Evolutionary conservation across 2,113 vertebrate genomes (phyloP).

Genomic region (Ceyx cyanopectus): DNA sequence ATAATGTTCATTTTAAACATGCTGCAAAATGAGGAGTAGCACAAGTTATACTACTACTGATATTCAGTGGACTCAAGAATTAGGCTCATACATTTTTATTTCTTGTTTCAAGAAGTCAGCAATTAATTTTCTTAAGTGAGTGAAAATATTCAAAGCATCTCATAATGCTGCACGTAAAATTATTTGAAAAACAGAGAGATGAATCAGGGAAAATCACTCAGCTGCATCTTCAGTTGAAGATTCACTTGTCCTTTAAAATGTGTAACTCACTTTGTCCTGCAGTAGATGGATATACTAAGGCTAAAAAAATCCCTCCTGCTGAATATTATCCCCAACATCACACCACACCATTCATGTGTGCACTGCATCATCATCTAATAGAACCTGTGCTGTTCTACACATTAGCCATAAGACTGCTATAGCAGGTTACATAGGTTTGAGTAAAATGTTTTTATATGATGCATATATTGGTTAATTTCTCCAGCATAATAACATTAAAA

Average conservation of each 20-base stretch:
- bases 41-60: slow-evolving; percentile 49
- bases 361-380: slow-evolving; percentile 51
- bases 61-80: slow-evolving; percentile 51
- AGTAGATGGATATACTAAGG: not conserved
- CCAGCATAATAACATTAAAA: slow-evolving; percentile 79
- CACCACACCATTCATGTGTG: slow-evolving; percentile 14
- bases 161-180: slow-evolving; percentile 67
- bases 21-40: slow-evolving; percentile 57
- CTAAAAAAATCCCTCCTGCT: not conserved
- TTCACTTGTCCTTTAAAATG: slow-evolving; percentile 43
- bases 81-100: slow-evolving; percentile 67
- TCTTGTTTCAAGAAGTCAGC: slow-evolving; percentile 62
- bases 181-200: slow-evolving; percentile 61
- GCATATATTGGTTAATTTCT: slow-evolving; percentile 77
- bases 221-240: slow-evolving; percentile 41
- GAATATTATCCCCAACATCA: slow-evolving; percentile 16
- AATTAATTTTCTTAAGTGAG: slow-evolving; percentile 68
- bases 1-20: slow-evolving; percentile 40
- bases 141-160: slow-evolving; percentile 55
- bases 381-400: slow-evolving; percentile 33
- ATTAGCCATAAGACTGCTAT: slow-evolving; percentile 41
- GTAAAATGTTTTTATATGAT: slow-evolving; percentile 73
- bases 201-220: slow-evolving; percentile 58
- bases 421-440: slow-evolving; percentile 72
- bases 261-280: slow-evolving; percentile 48